Conservation (phyloP, 2,888 invertebrate species). For the Marasmarcha lunaedactyla region DNA sequence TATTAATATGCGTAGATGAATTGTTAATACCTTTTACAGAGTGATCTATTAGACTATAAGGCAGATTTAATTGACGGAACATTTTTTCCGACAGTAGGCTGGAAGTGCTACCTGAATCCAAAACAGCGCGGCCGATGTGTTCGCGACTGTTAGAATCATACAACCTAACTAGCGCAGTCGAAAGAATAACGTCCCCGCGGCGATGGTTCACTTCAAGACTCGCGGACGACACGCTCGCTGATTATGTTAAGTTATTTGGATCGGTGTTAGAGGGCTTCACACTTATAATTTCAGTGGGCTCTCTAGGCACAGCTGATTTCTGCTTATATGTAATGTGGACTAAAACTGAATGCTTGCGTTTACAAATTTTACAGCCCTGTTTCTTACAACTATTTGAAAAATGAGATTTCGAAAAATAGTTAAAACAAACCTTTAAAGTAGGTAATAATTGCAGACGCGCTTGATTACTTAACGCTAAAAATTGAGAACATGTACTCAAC, state of each 20-base stretch:
- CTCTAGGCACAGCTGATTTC: too few relatives aligned
- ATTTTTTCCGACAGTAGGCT: slow-evolving; percentile 10
- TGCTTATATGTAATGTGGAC: not conserved
- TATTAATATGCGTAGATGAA: slow-evolving; percentile 3
- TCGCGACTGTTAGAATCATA: not conserved
- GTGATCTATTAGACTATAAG: slow-evolving; percentile 3
- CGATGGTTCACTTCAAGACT: not conserved
- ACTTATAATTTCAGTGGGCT: too few relatives aligned
- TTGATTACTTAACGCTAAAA: not conserved
- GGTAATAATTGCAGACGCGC: not conserved
- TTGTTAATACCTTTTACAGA: slow-evolving; percentile 15
- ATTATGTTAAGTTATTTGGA: not conserved
- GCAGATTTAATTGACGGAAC: slow-evolving; percentile 8
- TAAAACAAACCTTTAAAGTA: slow-evolving; percentile 3
- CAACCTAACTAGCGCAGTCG: slow-evolving; percentile 1
- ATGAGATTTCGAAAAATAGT: slow-evolving; percentile 2
- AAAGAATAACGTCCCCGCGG: not conserved
- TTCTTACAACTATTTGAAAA: slow-evolving; percentile 3
- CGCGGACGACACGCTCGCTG: not conserved
- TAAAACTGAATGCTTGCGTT: not conserved
- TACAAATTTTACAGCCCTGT: slow-evolving; percentile 4
- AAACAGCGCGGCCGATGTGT: slow-evolving; percentile 1
- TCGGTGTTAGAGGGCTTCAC: too few relatives aligned
- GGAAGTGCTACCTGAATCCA: slow-evolving; percentile 6
- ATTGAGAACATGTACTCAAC: not conserved